Percentiles rank a stretch among this genome's conserved stretches.
Evolutionary conservation across 2,888 invertebrate species (phyloP).

Genomic region (Onthophagus sagittarius): DNA sequence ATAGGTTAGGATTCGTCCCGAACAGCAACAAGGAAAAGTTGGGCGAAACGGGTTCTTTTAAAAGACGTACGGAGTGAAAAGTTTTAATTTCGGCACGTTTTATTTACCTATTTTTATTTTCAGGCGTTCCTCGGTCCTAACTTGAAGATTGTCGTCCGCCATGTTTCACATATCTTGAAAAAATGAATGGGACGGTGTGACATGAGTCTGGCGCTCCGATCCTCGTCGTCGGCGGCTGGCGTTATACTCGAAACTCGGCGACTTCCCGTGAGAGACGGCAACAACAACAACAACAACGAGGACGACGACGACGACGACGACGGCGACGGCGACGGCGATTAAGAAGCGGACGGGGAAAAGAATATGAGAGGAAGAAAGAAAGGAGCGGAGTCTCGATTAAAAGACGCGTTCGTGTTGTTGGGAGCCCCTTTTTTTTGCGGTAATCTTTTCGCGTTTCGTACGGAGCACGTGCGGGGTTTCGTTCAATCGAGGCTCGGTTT

Average conservation of each 20-base stretch:
- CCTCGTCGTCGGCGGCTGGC: constrained; percentile 4
- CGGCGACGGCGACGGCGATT: too few species aligned
- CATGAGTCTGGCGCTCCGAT: constrained; percentile 34
- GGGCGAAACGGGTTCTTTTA: too few species aligned
- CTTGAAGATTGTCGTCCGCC: constrained; percentile 87
- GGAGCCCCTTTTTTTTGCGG: background rate
- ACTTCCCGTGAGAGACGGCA: background rate
- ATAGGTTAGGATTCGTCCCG: background rate
- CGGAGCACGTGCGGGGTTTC: constrained; percentile 30
- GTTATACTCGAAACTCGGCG: constrained; percentile 1
- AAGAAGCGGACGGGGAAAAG: too few species aligned
- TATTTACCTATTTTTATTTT: constrained; percentile 85
- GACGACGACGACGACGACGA: too few species aligned
- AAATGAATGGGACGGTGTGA: constrained; percentile 47
- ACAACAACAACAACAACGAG: too few species aligned
- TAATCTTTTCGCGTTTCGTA: background rate
- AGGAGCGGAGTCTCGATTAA: background rate
- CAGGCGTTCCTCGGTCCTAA: constrained; percentile 88
- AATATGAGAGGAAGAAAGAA: too few species aligned
- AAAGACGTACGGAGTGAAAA: background rate
- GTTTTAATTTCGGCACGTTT: background rate
- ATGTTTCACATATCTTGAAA: constrained; percentile 67
- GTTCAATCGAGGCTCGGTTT: constrained; percentile 27
- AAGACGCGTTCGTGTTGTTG: background rate
- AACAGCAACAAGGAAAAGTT: too few species aligned